Percentiles rank a stretch among this genome's conserved stretches.
Evolutionary conservation across 2,888 invertebrate species (phyloP).

Genomic region (Lasiommata megera): DNA sequence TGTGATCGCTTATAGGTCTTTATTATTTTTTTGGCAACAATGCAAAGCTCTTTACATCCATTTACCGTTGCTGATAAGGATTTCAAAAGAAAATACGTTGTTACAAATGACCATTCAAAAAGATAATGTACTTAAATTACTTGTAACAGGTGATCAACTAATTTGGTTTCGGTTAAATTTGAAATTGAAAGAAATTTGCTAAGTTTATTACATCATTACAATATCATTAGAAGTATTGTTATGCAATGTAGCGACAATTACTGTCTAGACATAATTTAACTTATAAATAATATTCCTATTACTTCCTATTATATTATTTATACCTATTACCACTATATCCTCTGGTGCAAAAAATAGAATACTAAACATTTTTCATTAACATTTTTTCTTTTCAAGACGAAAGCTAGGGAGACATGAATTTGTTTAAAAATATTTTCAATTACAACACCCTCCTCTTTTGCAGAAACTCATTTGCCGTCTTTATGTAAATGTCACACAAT

Average conservation of each 20-base stretch:
- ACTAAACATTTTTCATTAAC: neutral
- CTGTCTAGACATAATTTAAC: too few relatives aligned
- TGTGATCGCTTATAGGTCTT: too few relatives aligned
- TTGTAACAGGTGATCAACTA: neutral
- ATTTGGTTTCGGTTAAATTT: neutral
- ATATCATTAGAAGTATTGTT: too few relatives aligned
- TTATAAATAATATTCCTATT: too few relatives aligned
- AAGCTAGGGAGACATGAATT: neutral
- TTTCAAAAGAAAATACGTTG: neutral
- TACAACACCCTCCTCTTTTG: neutral
- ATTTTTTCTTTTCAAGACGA: neutral
- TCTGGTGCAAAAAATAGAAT: neutral
- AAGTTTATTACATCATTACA: neutral
- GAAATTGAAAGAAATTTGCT: neutral
- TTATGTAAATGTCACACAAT: conserved; percentile 8
- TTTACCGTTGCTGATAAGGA: neutral
- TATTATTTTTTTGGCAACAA: too few relatives aligned
- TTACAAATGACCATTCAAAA: neutral
- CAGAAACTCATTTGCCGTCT: conserved; percentile 2
- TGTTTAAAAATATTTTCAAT: conserved; percentile 8
- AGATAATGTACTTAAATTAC: neutral
- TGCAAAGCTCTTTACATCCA: too few relatives aligned
- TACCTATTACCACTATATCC: too few relatives aligned
- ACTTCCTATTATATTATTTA: too few relatives aligned
- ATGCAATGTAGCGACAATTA: too few relatives aligned